Conservation (phyloP, 2,797 vertebrate genomes). For the Lerista edwardsae region DNA sequence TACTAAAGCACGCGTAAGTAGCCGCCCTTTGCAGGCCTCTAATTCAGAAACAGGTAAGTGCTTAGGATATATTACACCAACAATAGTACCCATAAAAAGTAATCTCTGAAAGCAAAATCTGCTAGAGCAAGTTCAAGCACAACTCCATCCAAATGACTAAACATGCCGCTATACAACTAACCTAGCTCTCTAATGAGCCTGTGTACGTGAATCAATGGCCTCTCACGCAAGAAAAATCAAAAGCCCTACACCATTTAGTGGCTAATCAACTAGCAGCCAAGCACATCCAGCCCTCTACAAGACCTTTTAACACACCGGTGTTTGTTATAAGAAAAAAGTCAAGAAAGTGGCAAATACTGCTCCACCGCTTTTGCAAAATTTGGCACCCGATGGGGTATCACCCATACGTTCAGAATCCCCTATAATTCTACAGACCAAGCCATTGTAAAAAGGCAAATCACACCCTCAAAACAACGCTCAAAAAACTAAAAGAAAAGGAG, state of each 20-base stretch:
- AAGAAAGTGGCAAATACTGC: not conserved
- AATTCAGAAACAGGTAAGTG: too few species aligned
- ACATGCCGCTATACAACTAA: not conserved
- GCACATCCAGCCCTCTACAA: not conserved
- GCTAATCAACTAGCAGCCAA: not conserved
- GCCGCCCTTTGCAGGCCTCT: too few species aligned
- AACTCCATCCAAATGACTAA: not conserved
- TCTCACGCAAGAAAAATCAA: fast-evolving
- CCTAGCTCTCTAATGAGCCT: not conserved
- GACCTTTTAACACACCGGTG: not conserved
- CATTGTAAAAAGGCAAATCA: not conserved
- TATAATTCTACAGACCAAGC: not conserved
- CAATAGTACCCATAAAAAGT: too few species aligned
- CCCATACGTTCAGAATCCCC: not conserved
- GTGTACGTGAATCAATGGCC: not conserved
- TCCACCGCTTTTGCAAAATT: too few species aligned
- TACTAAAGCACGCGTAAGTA: too few species aligned
- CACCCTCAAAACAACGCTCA: too few species aligned
- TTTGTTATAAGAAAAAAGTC: not conserved
- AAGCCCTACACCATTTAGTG: not conserved
- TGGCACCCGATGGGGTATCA: too few species aligned
- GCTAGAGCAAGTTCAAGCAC: too few species aligned
- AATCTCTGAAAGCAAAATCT: too few species aligned
- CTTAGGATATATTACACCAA: too few species aligned
- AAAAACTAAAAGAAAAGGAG: too few species aligned